Conservation (phyloP, 2,113 vertebrate species). For the Mionectes macconnelli region DNA sequence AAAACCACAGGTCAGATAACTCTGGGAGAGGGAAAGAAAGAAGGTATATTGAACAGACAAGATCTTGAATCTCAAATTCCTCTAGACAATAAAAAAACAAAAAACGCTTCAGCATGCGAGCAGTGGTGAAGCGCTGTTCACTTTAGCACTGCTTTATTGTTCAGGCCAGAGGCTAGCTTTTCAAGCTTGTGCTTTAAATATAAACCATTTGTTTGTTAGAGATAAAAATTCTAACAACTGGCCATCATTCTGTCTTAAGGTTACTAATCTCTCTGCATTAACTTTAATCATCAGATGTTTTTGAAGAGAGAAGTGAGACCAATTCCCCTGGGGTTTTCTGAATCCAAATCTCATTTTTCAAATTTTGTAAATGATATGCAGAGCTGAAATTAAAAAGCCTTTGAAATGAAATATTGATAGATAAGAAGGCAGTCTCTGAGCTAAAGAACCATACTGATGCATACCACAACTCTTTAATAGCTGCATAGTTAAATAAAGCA, state of each 20-base stretch:
- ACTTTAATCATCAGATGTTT: slow-evolving; percentile 65
- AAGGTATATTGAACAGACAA: background rate
- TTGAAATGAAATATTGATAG: slow-evolving; percentile 73
- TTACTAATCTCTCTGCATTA: slow-evolving; percentile 62
- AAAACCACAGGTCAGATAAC: background rate
- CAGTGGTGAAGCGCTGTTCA: background rate
- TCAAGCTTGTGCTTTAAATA: slow-evolving; percentile 35
- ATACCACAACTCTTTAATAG: background rate
- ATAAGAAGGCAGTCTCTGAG: slow-evolving; percentile 41
- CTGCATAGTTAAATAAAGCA: background rate
- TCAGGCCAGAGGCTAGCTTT: slow-evolving; percentile 7
- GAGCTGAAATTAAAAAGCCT: slow-evolving; percentile 64
- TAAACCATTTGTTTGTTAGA: slow-evolving; percentile 38
- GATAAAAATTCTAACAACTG: slow-evolving; percentile 69
- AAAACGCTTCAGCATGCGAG: background rate
- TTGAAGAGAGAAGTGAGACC: slow-evolving; percentile 57
- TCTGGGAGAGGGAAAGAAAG: background rate
- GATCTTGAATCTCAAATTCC: slow-evolving; percentile 2
- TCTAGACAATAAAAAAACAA: background rate
- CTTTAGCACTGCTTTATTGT: slow-evolving; percentile 8
- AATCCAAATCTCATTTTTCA: slow-evolving; percentile 65
- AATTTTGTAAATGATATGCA: slow-evolving; percentile 53
- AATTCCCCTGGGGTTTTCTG: slow-evolving; percentile 34
- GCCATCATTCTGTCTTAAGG: slow-evolving; percentile 25
- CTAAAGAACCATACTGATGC: background rate